Evolutionary conservation across 1,140 invertebrate genomes (phyloP).

Genomic region (Cydia pomonella): DNA sequence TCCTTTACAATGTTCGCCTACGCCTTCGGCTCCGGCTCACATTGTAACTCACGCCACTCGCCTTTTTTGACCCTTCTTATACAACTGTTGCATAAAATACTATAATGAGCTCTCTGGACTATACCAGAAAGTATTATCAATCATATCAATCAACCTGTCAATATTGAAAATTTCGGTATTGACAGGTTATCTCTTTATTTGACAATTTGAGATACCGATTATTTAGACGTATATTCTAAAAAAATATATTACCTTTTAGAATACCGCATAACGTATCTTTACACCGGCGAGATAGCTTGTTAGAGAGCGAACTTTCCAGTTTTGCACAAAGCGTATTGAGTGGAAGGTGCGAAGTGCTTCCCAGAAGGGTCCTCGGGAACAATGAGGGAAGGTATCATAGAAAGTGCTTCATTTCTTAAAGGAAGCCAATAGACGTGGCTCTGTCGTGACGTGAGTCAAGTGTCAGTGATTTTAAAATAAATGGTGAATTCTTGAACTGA

Average conservation of each 20-base stretch:
- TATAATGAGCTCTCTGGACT: neutral
- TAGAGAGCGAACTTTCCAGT: conserved; percentile 13
- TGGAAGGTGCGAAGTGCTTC: conserved; percentile 31
- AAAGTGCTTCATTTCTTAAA: conserved; percentile 31
- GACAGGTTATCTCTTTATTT: too few relatives aligned
- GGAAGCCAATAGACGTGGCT: conserved; percentile 21
- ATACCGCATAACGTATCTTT: neutral
- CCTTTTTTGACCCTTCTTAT: too few relatives aligned
- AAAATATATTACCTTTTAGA: neutral
- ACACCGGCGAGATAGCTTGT: neutral
- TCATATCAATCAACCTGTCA: too few relatives aligned
- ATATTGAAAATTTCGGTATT: too few relatives aligned
- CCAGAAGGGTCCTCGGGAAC: conserved; percentile 15
- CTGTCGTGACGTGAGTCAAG: neutral
- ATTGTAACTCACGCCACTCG: too few relatives aligned
- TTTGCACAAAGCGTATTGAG: conserved; percentile 29
- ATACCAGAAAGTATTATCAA: neutral
- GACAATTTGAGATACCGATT: too few relatives aligned
- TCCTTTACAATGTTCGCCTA: too few relatives aligned
- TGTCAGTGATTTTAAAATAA: neutral
- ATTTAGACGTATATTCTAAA: neutral
- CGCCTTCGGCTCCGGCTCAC: too few relatives aligned
- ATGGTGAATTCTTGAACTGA: neutral
- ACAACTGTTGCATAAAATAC: too few relatives aligned
- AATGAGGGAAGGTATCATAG: conserved; percentile 19